Evolutionary conservation across 2,797 vertebrate species (phyloP).

Genomic region (Myotis vivesi): DNA sequence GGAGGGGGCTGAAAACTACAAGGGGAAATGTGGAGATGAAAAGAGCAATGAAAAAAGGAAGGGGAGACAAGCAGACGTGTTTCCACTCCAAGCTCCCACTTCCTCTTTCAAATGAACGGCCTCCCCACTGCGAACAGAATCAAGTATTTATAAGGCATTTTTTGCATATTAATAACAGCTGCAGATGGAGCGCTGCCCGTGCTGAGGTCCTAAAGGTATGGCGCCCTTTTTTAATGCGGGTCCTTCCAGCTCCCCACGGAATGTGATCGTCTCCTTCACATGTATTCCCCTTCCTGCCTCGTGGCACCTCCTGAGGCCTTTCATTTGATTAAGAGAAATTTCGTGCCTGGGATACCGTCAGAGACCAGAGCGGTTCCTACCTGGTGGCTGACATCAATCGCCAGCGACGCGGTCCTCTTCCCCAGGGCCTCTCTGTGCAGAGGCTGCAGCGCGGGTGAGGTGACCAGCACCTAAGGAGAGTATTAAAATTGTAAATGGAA

Average conservation of each 20-base stretch:
- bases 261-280: constrained; percentile 22
- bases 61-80: constrained; percentile 72
- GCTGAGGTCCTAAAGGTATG: constrained; percentile 64
- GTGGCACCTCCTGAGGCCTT: constrained; percentile 51
- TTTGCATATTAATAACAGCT: constrained; percentile 83
- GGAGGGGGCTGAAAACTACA: not conserved
- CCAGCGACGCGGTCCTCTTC: not conserved
- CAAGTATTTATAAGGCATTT: constrained; percentile 84
- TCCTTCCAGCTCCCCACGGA: constrained; percentile 28
- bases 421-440: not conserved
- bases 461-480: constrained; percentile 5
- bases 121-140: constrained; percentile 81
- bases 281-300: constrained; percentile 36
- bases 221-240: constrained; percentile 54
- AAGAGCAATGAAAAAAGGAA: constrained; percentile 57
- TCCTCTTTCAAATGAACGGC: constrained; percentile 80
- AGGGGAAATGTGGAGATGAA: constrained; percentile 68
- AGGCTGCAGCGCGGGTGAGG: constrained; percentile 19
- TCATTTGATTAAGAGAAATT: constrained; percentile 69
- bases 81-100: constrained; percentile 76
- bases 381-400: constrained; percentile 36
- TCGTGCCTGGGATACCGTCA: constrained; percentile 22
- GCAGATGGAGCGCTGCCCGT: constrained; percentile 44
- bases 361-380: not conserved
- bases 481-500: constrained; percentile 50